Base-by-base conservation (phyloP, 2,113 vertebrate species). In the Cottus gobio region DNA sequence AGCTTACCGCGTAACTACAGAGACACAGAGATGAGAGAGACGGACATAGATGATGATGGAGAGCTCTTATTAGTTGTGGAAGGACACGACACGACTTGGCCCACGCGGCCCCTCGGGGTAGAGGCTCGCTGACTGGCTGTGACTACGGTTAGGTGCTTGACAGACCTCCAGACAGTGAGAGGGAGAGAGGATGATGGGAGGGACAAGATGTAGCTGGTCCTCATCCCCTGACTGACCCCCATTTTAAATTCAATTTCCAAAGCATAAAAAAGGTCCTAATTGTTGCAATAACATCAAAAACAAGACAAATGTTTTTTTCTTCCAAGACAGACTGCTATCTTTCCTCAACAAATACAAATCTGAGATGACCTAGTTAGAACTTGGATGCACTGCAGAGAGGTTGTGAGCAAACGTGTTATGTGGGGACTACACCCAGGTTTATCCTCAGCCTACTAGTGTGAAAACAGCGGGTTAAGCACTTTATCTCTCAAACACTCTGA, bases 21-120 rank as follows among this genome's bases (percentile, higher is more conserved):
- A 87, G 86, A 91, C 76, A 75, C 79, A 73, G 68, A 64, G 84
- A 86, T 48, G 88, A 77, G 75, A 60, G 63, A 80, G 73, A 88
- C 24, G 64, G 87, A 89, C 86, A 88, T 74, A 85, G 86, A 93
- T 90, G 89, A 92, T 93, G 91, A 94, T 91, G 88, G 90, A 93
- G 87, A 88, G 90, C 80, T 80, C 87, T 91, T 92, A 88, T 93
- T 92, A 92, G 89, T 72, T 57, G 82, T 85, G 71, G 85, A 93
- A 91, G 93, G 91, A 93, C 92, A 91, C 60, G 85, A 82, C 86
- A 80, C 75, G 46, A 87, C 77, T 86, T 77, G 79, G 83, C 72
- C 72, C 74, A 83, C 46, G 44, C 36, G 62, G 82, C 75, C 89
- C 89, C 84, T 76, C 57, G 4, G 82, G 87, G 73, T 76, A 65